Evolutionary conservation across 2,113 vertebrate genomes (phyloP).

Genomic region (Progne subis): DNA sequence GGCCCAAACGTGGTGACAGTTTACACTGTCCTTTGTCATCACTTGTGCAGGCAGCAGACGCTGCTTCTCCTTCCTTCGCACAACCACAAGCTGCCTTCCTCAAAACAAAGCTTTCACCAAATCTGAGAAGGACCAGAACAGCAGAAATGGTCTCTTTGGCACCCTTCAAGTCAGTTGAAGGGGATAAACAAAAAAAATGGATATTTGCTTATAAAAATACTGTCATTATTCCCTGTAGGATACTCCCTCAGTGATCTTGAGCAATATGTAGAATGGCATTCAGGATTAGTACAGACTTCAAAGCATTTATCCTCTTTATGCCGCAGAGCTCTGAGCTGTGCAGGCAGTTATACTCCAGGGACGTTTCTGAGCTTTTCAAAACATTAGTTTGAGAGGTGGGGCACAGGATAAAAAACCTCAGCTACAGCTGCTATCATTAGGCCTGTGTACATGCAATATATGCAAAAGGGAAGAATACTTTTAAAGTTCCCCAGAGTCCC

Average conservation of each 20-base stretch:
- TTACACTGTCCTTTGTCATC: rapidly evolving
- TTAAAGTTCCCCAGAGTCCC: constrained; percentile 11
- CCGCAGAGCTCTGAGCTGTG: neutral
- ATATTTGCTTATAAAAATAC: constrained; percentile 3
- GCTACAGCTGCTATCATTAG: neutral
- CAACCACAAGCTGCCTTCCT: too few relatives aligned
- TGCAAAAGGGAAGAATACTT: constrained; percentile 29
- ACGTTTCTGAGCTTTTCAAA: constrained; percentile 30
- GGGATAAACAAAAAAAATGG: neutral
- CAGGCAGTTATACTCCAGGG: constrained; percentile 31
- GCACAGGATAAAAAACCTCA: neutral
- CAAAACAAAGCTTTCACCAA: neutral
- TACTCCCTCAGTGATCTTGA: neutral
- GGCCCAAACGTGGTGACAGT: rapidly evolving
- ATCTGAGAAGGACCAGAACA: neutral
- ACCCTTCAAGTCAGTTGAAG: neutral
- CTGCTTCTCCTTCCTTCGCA: neutral
- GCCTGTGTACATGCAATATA: neutral
- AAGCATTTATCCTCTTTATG: constrained; percentile 54
- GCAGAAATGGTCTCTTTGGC: neutral
- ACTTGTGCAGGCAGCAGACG: neutral
- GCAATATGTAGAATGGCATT: neutral
- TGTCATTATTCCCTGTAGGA: neutral
- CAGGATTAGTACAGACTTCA: constrained; percentile 51
- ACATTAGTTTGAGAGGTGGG: constrained; percentile 59